Conservation (phyloP, 1,140 invertebrate species). For the Olivierus martensii region DNA sequence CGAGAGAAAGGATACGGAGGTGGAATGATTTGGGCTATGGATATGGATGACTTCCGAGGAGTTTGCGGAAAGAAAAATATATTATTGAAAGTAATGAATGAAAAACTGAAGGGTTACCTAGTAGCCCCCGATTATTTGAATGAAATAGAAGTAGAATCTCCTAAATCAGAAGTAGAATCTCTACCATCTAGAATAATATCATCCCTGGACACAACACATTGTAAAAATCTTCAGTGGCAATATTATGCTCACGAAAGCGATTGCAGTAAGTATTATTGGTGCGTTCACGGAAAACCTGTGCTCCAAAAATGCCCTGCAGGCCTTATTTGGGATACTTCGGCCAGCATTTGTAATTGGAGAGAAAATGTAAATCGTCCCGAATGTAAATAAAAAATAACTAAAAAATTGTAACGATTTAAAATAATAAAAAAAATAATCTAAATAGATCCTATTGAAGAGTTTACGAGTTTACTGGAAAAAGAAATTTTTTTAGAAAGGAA, state of each 20-base stretch:
- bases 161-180: conserved; percentile 15
- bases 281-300: conserved; percentile 21
- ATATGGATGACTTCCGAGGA: conserved; percentile 28
- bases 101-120: conserved; percentile 54
- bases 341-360: too few relatives aligned
- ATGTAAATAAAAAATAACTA: too few relatives aligned
- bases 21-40: conserved; percentile 34
- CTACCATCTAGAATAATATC: too few relatives aligned
- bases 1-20: conserved; percentile 25
- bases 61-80: conserved; percentile 21
- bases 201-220: conserved; percentile 9
- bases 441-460: too few relatives aligned
- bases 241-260: conserved; percentile 15
- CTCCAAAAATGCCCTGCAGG: conserved; percentile 22
- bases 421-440: too few relatives aligned
- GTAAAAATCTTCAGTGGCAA: neutral
- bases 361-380: too few relatives aligned
- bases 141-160: conserved; percentile 5
- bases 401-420: too few relatives aligned
- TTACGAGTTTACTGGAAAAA: too few relatives aligned
- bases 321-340: too few relatives aligned
- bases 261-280: conserved; percentile 27
- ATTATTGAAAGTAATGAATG: conserved; percentile 46
- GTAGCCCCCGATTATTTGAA: conserved; percentile 39
- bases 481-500: too few relatives aligned